Base-by-base conservation (phyloP, 2,888 invertebrate species). In the Parelbella ahira region DNA sequence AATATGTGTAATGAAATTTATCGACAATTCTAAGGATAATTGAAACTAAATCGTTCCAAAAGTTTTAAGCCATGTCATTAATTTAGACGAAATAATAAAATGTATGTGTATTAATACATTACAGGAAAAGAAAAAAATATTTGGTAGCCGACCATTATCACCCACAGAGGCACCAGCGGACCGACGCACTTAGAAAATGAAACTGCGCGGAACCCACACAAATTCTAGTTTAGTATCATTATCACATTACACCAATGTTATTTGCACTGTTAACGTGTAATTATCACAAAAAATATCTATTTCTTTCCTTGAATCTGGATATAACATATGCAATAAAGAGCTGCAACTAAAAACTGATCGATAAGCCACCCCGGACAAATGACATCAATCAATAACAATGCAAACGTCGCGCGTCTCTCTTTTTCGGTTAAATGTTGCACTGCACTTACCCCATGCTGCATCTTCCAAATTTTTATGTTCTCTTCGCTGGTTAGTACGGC, bases 351-450 rank as follows among this genome's bases (percentile, higher is more conserved):
- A 38, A 43, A 43, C 25, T 32, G 41, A 41, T 34, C 46, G 56
- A 62, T 47, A 54, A 70, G 60, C 74, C 71, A 72, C 68, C 74
- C 68, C 63, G 63, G 60, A 58, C 53, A 58, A 62, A 64, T 67
- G 71, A 68, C 69, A 71, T 72, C 68, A 75, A 78, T 78, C 76
- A 73, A 75, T 79, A 77, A 67, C 63, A 76, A 70, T 66, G 61
- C 55, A 59, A 53, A 51, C 45, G 45, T 50, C 48, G 24, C 46
- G 33, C 37, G 27, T 38, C 43, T 44, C 4, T 19, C 13, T 24
- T 38, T 45, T 45, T 43, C 37, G 29, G 21, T 36, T 39, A 45
- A 47, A 45, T 19, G 19, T 45, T 33, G 44, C 45, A 47, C 37
- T 46, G 32, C 47, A 74, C 80, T 79, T 53, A 80, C 80, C n/a